phyloP scores from a whole-genome alignment of 2,797 vertebrate species.

The Acanthopagrus latus region DNA sequence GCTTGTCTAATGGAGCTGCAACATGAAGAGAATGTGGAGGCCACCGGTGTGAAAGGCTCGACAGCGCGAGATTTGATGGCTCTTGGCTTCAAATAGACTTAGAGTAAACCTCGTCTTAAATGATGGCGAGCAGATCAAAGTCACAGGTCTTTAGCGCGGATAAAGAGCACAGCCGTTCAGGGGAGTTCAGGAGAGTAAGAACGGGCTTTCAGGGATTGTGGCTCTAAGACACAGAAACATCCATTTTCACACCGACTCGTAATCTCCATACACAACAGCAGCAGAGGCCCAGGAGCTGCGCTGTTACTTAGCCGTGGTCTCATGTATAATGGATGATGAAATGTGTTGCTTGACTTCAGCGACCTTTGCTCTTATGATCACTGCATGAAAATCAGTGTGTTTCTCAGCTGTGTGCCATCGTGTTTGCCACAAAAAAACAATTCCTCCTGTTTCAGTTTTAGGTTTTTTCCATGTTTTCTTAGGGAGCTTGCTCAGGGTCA shows the following conservation, averaged over 20 bases:
- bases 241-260: slow-evolving; percentile 39
- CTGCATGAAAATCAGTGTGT: slow-evolving; percentile 32
- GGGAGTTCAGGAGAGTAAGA: slow-evolving; percentile 47
- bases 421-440: slow-evolving; percentile 10
- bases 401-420: slow-evolving; percentile 2
- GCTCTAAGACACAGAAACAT: slow-evolving; percentile 50
- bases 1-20: slow-evolving; percentile 70
- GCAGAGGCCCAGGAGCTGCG: slow-evolving; percentile 32
- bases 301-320: slow-evolving; percentile 39
- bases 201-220: slow-evolving; percentile 41
- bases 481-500: background rate
- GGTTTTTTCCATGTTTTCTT: slow-evolving; percentile 13
- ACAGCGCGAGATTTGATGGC: slow-evolving; percentile 38
- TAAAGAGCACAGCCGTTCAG: slow-evolving; percentile 47
- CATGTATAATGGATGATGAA: slow-evolving; percentile 66
- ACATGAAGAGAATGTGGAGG: slow-evolving; percentile 63
- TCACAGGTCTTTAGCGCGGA: slow-evolving; percentile 49
- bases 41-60: slow-evolving; percentile 44
- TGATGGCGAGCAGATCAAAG: slow-evolving; percentile 62
- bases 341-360: slow-evolving; percentile 46
- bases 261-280: slow-evolving; percentile 54
- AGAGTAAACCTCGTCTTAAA: slow-evolving; percentile 58
- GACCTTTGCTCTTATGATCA: slow-evolving; percentile 55
- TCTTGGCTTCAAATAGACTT: slow-evolving; percentile 49
- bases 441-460: background rate